phyloP scores from a whole-genome alignment of 2,113 vertebrate species.

The Heterochromis multidens region DNA sequence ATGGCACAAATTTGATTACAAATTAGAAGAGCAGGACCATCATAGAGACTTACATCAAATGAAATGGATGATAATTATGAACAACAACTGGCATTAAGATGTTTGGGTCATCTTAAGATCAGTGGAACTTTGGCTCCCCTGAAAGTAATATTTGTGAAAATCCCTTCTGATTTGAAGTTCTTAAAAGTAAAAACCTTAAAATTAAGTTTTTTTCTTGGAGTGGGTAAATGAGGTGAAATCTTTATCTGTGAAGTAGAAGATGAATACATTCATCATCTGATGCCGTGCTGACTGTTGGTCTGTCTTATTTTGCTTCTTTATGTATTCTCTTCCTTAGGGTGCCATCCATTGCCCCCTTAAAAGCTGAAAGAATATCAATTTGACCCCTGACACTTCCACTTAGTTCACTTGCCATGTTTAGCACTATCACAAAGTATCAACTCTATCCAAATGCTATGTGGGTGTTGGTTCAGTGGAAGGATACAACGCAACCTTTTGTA shows the following conservation, averaged over 20 bases:
- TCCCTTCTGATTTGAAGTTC: no score
- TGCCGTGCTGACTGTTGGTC: no score
- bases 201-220: background rate
- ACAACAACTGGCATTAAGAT: no score
- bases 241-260: background rate
- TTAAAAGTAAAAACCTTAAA: no score
- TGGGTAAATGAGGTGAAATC: background rate
- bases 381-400: background rate
- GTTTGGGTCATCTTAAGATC: no score
- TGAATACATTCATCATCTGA: no score
- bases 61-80: no score
- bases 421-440: background rate
- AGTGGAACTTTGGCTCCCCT: no score
- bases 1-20: background rate
- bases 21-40: background rate
- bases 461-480: background rate
- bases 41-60: rapidly evolving
- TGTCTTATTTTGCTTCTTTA: background rate
- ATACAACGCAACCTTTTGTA: background rate
- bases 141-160: no score
- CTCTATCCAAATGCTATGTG: background rate
- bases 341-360: background rate
- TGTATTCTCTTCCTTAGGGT: background rate
- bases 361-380: background rate
- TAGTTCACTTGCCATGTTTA: background rate